Conservation (phyloP, 2,797 vertebrate genomes). For the Hybognathus amarus region DNA sequence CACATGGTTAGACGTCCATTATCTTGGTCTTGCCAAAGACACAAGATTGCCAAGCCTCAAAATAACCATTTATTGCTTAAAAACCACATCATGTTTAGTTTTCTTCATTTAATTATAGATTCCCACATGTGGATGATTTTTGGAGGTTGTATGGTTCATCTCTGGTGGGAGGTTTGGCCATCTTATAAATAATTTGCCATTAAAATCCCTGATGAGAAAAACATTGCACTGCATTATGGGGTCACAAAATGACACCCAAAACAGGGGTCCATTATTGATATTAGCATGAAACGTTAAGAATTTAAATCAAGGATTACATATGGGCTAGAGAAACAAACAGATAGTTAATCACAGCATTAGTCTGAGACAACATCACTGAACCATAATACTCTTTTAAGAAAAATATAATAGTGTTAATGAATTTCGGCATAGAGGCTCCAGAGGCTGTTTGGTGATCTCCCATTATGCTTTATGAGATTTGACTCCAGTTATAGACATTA, state of each 20-base stretch:
- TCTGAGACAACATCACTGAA: background rate
- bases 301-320: background rate
- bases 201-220: constrained; percentile 36
- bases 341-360: background rate
- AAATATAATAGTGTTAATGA: background rate
- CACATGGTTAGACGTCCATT: constrained; percentile 18
- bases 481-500: background rate
- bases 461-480: background rate
- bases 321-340: background rate
- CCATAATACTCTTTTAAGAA: constrained; percentile 2
- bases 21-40: constrained; percentile 24
- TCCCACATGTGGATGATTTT: constrained; percentile 47
- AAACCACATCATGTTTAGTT: constrained; percentile 45
- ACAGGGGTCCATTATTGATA: constrained; percentile 6
- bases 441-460: background rate
- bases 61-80: constrained; percentile 28
- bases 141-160: constrained; percentile 40
- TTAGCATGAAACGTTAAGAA: background rate
- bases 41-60: constrained; percentile 37
- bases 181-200: constrained; percentile 40
- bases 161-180: constrained; percentile 31
- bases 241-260: constrained; percentile 4
- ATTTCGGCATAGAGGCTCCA: constrained; percentile 3
- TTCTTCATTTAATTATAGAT: constrained; percentile 45
- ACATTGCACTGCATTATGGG: background rate